Evolutionary conservation across 2,888 invertebrate genomes (phyloP), one percentile per base, ranked within the genome.

Genomic region (Trissolcus brochymenae): DNA sequence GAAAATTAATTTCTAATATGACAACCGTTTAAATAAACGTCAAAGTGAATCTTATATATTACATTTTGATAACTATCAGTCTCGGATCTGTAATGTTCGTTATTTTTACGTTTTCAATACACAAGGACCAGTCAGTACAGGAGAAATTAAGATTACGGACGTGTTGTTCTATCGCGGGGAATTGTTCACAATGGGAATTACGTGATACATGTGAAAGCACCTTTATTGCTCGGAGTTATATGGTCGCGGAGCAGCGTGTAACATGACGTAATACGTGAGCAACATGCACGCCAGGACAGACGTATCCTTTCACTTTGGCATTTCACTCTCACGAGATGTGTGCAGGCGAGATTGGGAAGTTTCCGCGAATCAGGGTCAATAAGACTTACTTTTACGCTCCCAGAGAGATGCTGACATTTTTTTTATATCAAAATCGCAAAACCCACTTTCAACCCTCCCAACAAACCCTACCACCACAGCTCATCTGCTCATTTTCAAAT

Each of bases 281-380:
- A 74, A 68, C 82, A 81, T 81, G 81, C 84, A 80, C 81, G 82
- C 73, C 78, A 81, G 75, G 76, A 80, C 78, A 83, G 83, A 84
- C 82, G 81, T 85, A 83, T 82, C 86, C 86, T 86, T 86, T 86
- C 86, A 86, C 86, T 86, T 84, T 77, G 85, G 84, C 84, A 85
- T 87, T 87, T 87, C 87, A 87, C 87, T 86, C 86, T 85, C 84
- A 81, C 78, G 82, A 83, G 83, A 82, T 82, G 81, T 78, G 73
- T 78, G 81, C 77, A 74, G 75, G 73, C 67, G 73, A 74, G 78
- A 80, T 80, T 80, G 82, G 79, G 79, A 81, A 80, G 73, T 79
- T 76, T 79, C 76, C 66, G 79, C 79, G 79, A 79, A 82, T 82
- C 81, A 81, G 81, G 81, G 81, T 81, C 79, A 80, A 75, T 80